A percentile compares a stretch with the other conserved stretches of the same genome.
These are phyloP conservation scores for Cryptotermes secundus DNA, from an alignment of 1,140 invertebrate species.

Conservation along the genomic window DNA sequence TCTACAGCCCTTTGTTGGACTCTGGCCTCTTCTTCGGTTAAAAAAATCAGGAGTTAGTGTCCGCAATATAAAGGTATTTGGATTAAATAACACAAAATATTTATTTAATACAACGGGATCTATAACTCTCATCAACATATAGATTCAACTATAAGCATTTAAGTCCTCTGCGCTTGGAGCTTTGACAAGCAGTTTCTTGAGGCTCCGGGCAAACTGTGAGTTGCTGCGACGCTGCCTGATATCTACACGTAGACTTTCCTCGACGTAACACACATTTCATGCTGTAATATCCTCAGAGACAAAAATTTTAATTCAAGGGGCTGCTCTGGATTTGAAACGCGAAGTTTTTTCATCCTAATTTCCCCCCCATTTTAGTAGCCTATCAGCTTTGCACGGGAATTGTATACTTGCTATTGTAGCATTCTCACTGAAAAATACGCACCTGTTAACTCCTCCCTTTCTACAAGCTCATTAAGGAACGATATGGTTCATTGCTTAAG, in stretches of 20 bases:
- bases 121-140: neutral
- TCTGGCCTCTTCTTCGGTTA: too few species aligned
- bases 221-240: too few species aligned
- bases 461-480: neutral
- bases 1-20: too few species aligned
- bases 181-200: neutral
- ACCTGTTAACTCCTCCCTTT: too few species aligned
- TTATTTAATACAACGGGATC: neutral
- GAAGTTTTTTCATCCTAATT: neutral
- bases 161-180: neutral
- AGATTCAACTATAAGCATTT: neutral
- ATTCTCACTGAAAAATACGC: too few species aligned
- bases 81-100: too few species aligned
- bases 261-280: neutral
- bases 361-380: neutral
- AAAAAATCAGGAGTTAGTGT: neutral
- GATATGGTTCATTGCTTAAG: neutral
- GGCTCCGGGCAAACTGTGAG: neutral
- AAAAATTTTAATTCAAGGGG: neutral
- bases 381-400: neutral
- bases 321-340: neutral
- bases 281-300: neutral
- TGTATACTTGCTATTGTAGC: neutral
- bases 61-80: neutral
- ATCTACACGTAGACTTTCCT: neutral